Evolutionary conservation across 2,888 invertebrate genomes (phyloP).

Genomic region (Melinaea marsaeus): DNA sequence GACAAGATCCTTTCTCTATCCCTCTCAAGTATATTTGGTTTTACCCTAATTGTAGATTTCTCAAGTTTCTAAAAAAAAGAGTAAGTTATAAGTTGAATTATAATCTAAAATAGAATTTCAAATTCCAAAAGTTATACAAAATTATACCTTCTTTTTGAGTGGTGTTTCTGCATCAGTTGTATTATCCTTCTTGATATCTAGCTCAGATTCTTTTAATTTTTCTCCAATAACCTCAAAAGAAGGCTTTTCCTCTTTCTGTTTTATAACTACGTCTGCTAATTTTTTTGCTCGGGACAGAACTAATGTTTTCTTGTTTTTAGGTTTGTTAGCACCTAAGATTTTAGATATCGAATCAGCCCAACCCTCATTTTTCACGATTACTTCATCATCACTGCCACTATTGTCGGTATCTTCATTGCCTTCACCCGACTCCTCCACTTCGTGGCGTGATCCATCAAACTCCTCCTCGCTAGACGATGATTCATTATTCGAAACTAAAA

Average conservation of each 20-base stretch:
- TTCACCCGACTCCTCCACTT: slow-evolving; percentile 41
- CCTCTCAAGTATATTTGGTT: slow-evolving; percentile 86
- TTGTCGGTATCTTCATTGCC: slow-evolving; percentile 37
- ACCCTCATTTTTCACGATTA: slow-evolving; percentile 78
- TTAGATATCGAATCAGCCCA: slow-evolving; percentile 92
- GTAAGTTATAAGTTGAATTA: slow-evolving; percentile 8
- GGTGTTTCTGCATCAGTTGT: slow-evolving; percentile 49
- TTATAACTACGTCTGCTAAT: slow-evolving; percentile 73
- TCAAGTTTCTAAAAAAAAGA: slow-evolving; percentile 76
- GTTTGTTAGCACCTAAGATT: slow-evolving; percentile 85
- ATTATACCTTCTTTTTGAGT: slow-evolving; percentile 56
- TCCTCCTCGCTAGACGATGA: slow-evolving; percentile 49
- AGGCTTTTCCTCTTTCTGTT: slow-evolving; percentile 64
- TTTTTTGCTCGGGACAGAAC: slow-evolving; percentile 90
- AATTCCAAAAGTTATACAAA: slow-evolving; percentile 11
- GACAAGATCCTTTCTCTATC: slow-evolving; percentile 86
- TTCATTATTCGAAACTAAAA: slow-evolving; percentile 52
- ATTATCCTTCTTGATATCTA: slow-evolving; percentile 52
- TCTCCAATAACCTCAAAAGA: slow-evolving; percentile 84
- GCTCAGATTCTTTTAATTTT: slow-evolving; percentile 62
- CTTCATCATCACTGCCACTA: slow-evolving; percentile 34
- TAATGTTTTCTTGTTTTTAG: slow-evolving; percentile 84
- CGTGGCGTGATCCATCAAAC: slow-evolving; percentile 46
- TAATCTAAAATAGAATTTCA: background rate
- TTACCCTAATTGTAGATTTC: slow-evolving; percentile 81